These are phyloP conservation scores for Paracyprichromis sp. DNA, from an alignment of 2,113 vertebrate species.

Conservation along the genomic window DNA sequence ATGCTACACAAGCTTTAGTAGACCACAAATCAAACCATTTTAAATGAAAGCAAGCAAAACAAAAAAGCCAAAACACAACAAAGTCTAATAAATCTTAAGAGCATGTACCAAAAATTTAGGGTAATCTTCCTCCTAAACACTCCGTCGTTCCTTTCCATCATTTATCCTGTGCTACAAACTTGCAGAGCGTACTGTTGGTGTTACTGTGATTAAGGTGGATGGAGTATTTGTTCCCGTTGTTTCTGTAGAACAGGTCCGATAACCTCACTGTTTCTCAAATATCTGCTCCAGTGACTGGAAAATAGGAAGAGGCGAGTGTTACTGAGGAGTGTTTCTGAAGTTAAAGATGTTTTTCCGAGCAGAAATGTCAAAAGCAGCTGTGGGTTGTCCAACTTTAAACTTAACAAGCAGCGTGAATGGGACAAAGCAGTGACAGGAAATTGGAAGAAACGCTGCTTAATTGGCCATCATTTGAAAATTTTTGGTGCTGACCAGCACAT, in stretches of 20 bases:
- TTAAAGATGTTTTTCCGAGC: neutral
- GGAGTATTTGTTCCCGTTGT: neutral
- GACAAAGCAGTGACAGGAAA: neutral
- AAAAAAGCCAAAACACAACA: neutral
- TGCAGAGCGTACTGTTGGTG: neutral
- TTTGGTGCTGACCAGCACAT: neutral
- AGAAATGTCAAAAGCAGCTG: neutral
- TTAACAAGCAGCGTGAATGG: neutral
- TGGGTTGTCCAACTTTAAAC: neutral
- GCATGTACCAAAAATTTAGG: too few relatives aligned
- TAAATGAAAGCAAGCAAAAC: neutral
- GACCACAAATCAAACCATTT: neutral
- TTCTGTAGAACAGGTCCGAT: neutral
- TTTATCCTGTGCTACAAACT: neutral
- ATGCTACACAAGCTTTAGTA: neutral
- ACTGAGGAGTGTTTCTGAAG: neutral
- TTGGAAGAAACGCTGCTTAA: neutral
- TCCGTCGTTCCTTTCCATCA: neutral
- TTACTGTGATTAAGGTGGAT: neutral
- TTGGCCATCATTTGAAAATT: fast-evolving
- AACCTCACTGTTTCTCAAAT: neutral
- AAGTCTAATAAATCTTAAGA: neutral
- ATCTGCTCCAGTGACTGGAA: neutral
- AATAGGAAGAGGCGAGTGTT: neutral
- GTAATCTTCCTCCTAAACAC: neutral